Base-by-base conservation (phyloP, 2,888 invertebrate genomes). In the Ectemnius continuus region DNA sequence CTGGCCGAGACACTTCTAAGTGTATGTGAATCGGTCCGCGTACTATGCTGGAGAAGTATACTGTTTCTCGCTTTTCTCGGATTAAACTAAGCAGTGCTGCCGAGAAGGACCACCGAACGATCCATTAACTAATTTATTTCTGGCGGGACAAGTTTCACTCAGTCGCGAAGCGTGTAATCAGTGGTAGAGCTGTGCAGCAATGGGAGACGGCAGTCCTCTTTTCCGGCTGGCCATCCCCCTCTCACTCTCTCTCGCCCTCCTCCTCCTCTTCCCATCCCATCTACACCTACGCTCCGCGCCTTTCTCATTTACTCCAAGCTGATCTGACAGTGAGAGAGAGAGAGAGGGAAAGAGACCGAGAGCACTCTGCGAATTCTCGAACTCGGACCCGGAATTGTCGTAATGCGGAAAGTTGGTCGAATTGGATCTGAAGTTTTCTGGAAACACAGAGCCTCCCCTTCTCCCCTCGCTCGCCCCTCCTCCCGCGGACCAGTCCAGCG, bases 381-480 rank as follows among this genome's bases (percentile, higher is more conserved):
- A 78, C 80, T 69, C 79, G 63, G 66, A 36, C 36, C 58, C 71
- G 26, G 83, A 82, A 85, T 86, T 86, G 85, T 86, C 81, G 82
- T 87, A 87, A 86, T 86, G 81, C 82, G 78, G 80, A 87, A 87
- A 87, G 87, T 87, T 87, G 79, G 79, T 36, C 75, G 80, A 84
- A 87, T 87, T 85, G 86, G 81, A 85, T 86, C 80, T 70, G 74
- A 87, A 87, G 86, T 87, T 88, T 87, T 85, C 83, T 75, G 82
- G 84, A 87, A 85, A 86, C 86, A 85, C 73, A 78, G 71, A 75
- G 70, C 73, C 13, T 46, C 26, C 28, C 45, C 13, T 26, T 26
- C n/a, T 52, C 69, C 64, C n/a, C 16, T n/a, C 26, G 2, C 5
- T 61, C 46, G 11, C 18, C 16, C 16, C 3, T 61, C 20, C 52